Conservation (phyloP, 2,888 invertebrate genomes). For the Synanthedon myopaeformis region DNA sequence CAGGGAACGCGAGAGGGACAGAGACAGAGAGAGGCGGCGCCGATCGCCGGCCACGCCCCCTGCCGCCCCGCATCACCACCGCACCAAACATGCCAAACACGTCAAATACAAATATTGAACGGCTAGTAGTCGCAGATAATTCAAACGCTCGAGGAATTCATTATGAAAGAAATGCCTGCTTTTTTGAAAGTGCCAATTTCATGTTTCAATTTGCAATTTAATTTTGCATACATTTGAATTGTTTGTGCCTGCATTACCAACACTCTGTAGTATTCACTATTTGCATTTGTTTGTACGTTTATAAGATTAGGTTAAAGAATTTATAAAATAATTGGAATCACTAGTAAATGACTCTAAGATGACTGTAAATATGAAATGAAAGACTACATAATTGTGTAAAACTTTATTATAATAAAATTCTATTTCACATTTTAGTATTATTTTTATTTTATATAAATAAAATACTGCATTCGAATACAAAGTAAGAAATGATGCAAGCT, state of each 20-base stretch:
- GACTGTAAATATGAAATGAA: background rate
- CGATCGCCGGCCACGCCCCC: conserved; percentile 42
- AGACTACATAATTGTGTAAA: conserved; percentile 1
- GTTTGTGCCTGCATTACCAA: no score
- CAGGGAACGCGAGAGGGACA: conserved; percentile 31
- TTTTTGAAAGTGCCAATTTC: no score
- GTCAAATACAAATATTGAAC: conserved; percentile 54
- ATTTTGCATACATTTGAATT: no score
- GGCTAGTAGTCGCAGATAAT: background rate
- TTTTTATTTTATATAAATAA: background rate
- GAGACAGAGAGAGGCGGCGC: conserved; percentile 23
- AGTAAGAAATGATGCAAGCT: no score
- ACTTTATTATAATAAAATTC: conserved; percentile 1
- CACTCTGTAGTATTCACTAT: no score
- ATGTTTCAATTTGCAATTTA: no score
- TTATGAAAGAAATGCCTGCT: no score
- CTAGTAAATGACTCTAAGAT: no score
- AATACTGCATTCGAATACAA: background rate
- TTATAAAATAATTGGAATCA: no score
- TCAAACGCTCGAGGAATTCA: no score
- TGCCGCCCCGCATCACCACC: conserved; percentile 53
- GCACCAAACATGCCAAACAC: conserved; percentile 50
- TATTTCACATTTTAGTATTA: background rate
- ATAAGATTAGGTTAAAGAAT: no score
- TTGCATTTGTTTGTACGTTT: no score